Percentiles rank a stretch among this genome's conserved stretches.
Conservation (phyloP, 2,113 vertebrate species). For the Petaurus breviceps region DNA sequence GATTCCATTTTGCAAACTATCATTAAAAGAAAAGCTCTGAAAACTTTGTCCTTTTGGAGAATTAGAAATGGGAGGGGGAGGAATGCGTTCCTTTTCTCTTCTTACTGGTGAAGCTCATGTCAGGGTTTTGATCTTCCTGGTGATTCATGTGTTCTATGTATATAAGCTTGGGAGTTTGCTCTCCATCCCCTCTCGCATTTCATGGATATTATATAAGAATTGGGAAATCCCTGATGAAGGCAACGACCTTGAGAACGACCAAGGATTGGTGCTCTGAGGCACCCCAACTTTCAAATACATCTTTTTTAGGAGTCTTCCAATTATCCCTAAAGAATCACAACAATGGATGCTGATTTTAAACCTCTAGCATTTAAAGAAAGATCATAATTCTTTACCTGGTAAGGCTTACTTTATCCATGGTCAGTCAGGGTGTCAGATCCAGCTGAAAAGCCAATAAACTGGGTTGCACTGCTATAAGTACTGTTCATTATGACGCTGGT, state of each 20-base stretch:
- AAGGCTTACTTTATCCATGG: constrained; percentile 37
- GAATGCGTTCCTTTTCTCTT: constrained; percentile 17
- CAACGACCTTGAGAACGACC: constrained; percentile 3
- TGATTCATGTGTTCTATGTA: not conserved
- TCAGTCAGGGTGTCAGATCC: not conserved
- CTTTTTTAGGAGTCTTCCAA: constrained; percentile 28
- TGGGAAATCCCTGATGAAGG: not conserved
- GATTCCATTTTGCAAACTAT: not conserved
- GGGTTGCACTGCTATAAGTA: not conserved
- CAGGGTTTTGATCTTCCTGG: constrained; percentile 15
- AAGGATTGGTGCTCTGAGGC: not conserved
- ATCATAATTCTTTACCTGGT: constrained; percentile 26
- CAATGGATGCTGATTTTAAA: not conserved
- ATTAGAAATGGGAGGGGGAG: not conserved
- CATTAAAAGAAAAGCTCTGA: not conserved
- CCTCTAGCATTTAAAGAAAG: constrained; percentile 5
- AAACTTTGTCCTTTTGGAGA: not conserved
- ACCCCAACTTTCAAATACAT: not conserved
- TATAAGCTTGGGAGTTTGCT: not conserved
- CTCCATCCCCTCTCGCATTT: not conserved
- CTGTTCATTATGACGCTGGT: constrained; percentile 44
- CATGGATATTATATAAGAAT: not conserved
- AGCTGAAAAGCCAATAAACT: not conserved
- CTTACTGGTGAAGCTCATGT: constrained; percentile 26
- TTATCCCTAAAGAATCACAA: constrained; percentile 20